These are phyloP conservation scores for Trematomus bernacchii DNA, from an alignment of 2,797 vertebrate species.

Conservation along the genomic window DNA sequence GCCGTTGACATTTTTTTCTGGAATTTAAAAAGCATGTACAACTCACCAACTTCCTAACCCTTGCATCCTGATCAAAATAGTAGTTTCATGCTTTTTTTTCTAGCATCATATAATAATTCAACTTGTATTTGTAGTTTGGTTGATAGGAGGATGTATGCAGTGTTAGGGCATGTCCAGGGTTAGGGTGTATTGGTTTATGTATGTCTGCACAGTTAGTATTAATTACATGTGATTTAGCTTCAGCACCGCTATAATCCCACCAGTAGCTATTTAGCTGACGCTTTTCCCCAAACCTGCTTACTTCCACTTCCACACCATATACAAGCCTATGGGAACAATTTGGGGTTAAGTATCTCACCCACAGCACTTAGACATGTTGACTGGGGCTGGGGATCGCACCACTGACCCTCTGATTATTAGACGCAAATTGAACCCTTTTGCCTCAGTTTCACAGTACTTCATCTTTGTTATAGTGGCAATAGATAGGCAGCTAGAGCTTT, in stretches of 20 bases:
- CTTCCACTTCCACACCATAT: too few relatives aligned
- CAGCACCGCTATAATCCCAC: too few relatives aligned
- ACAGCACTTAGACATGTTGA: too few relatives aligned
- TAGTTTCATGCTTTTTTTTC: background rate
- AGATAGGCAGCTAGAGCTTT: background rate
- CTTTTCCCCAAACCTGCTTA: too few relatives aligned
- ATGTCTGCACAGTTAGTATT: constrained; percentile 5
- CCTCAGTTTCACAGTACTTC: too few relatives aligned
- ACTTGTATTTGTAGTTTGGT: constrained; percentile 23
- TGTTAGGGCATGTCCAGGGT: constrained; percentile 17
- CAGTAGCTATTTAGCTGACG: too few relatives aligned
- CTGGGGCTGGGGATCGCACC: too few relatives aligned
- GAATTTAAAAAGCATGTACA: background rate
- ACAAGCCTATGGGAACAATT: too few relatives aligned
- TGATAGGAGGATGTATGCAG: constrained; percentile 2
- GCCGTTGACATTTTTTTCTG: background rate
- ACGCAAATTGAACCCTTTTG: too few relatives aligned
- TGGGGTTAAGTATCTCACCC: too few relatives aligned
- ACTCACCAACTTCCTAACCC: background rate
- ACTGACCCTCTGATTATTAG: too few relatives aligned
- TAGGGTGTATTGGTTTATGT: background rate
- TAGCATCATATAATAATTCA: background rate
- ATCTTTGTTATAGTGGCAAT: background rate
- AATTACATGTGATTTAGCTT: too few relatives aligned
- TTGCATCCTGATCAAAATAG: background rate